Base-by-base conservation (phyloP, 2,888 invertebrate genomes). In the Netelia virgata region DNA sequence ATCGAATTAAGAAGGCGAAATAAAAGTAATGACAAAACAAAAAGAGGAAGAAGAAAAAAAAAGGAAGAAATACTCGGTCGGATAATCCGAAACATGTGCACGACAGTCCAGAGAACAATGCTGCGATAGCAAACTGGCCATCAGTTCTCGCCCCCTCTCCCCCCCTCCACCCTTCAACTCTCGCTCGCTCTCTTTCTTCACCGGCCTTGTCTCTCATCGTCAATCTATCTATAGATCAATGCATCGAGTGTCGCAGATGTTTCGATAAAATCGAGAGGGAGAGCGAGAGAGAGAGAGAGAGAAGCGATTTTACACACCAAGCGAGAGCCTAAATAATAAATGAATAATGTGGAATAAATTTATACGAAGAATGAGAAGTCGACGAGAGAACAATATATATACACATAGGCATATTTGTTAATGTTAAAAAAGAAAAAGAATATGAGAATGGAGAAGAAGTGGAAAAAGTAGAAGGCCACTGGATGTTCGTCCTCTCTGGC, bases 61-160 rank as follows among this genome's bases (percentile, higher is more conserved):
- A 68, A 28, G 43, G 59, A 72, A 63, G 77, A 72, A 57, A 53
- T 47, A 64, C 55, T 41, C 72, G 66, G n/a, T 47, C 68, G 81
- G 84, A 74, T 84, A 81, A 84, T 84, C 84, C 84, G 77, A 81
- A 84, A 84, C 84, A 84, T 84, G 74, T 84, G 84, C 28, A 69
- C 55, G 18, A 47, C 73, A 81, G 43, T 64, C 69, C 63, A 69
- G 69, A 81, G 74, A 84, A 84, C 84, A 84, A 84, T 84, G 68
- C 57, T n/a, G 18, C 73, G 63, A 63, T 63, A 36, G 78, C 55
- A n/a, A 74, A 69, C 63, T 74, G 68, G 28, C 77, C 47, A 47
- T 47, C 47, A 10, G 47, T 47, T 47, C 47, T 47, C 47, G 2
- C 47, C 47, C 10, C 47, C 47, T 14, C 43, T 1, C 55, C 18